Conservation (phyloP, 2,888 invertebrate species). For the Desoria tigrina region DNA sequence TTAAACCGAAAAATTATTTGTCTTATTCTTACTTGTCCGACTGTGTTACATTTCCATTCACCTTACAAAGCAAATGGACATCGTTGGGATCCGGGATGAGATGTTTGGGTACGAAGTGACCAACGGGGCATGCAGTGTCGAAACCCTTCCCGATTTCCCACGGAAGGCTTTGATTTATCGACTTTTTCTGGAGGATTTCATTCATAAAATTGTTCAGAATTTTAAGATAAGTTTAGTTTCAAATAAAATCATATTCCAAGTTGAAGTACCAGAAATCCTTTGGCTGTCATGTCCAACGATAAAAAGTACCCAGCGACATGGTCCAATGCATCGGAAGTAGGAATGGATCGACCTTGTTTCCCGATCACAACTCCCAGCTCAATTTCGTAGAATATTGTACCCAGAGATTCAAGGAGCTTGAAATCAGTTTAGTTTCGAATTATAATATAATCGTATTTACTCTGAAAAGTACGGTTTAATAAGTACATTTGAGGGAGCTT, state of each 20-base stretch:
- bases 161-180: conserved; percentile 58
- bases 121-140: conserved; percentile 75
- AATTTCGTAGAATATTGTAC: conserved; percentile 69
- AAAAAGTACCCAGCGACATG: conserved; percentile 70
- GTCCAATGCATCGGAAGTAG: conserved; percentile 62
- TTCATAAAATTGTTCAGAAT: neutral
- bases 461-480: too few species aligned
- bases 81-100: conserved; percentile 64
- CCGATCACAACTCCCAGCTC: conserved; percentile 75
- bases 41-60: conserved; percentile 65
- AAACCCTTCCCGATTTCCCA: conserved; percentile 78
- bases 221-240: too few species aligned
- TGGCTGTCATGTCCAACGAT: conserved; percentile 72
- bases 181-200: conserved; percentile 20
- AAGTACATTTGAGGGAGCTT: too few species aligned
- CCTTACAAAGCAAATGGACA: conserved; percentile 64
- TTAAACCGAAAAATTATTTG: too few species aligned
- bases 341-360: conserved; percentile 63
- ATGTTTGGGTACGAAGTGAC: conserved; percentile 64
- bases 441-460: too few species aligned
- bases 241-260: too few species aligned
- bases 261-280: conserved; percentile 40
- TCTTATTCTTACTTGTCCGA: too few species aligned
- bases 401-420: conserved; percentile 68
- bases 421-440: conserved; percentile 44